phyloP scores from a whole-genome alignment of 2,113 vertebrate species.

The Myxocyprinus asiaticus region DNA sequence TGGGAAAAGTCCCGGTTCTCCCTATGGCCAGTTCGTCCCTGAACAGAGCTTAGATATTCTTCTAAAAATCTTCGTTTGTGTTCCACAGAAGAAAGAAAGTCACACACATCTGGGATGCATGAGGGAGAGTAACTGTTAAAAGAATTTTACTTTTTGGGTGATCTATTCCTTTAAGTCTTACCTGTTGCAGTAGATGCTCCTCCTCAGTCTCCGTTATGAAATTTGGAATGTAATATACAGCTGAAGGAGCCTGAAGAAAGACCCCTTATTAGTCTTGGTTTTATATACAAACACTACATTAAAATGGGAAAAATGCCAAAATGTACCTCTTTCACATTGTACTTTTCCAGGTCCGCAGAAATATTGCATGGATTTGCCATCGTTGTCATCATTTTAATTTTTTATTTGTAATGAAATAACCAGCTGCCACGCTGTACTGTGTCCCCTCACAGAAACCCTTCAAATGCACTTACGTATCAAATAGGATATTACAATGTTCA shows the following conservation, averaged over 20 bases:
- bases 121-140: too few relatives aligned
- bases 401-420: background rate
- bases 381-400: background rate
- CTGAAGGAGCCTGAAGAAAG: conserved; percentile 71
- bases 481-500: too few relatives aligned
- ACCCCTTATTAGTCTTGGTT: background rate
- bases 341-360: conserved; percentile 64
- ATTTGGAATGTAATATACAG: conserved; percentile 84
- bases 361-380: conserved; percentile 64
- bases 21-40: too few relatives aligned
- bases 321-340: conserved; percentile 60
- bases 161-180: conserved; percentile 38
- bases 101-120: too few relatives aligned
- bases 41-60: too few relatives aligned
- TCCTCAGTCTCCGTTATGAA: conserved; percentile 85
- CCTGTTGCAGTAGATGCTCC: conserved; percentile 79
- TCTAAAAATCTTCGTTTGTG: too few relatives aligned
- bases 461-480: background rate
- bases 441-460: background rate
- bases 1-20: too few relatives aligned
- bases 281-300: background rate
- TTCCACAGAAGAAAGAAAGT: too few relatives aligned
- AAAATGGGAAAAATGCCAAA: background rate
- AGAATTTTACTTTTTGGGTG: too few relatives aligned
- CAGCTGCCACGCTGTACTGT: background rate